Evolutionary conservation across 2,888 invertebrate species (phyloP).

Genomic region (Diadegma fenestrale): DNA sequence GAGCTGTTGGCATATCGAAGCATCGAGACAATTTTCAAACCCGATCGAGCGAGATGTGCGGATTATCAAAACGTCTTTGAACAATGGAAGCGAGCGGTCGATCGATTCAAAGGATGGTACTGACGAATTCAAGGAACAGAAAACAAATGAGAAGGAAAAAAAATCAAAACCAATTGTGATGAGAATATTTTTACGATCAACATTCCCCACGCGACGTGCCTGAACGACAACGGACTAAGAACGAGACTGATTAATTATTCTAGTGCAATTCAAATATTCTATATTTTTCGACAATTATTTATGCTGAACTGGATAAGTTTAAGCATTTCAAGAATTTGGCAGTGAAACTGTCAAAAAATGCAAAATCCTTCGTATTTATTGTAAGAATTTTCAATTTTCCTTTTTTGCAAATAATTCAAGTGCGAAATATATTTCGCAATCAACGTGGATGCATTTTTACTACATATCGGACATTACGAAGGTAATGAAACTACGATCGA

Average conservation of each 20-base stretch:
- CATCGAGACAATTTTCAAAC: slow-evolving; percentile 88
- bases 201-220: slow-evolving; percentile 39
- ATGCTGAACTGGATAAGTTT: background rate
- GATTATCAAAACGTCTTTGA: slow-evolving; percentile 80
- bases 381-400: background rate
- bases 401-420: background rate
- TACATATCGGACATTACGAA: slow-evolving; percentile 4
- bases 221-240: slow-evolving; percentile 19
- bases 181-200: background rate
- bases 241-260: slow-evolving; percentile 47
- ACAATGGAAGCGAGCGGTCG: slow-evolving; percentile 87
- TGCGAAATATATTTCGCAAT: background rate
- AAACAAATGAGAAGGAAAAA: background rate
- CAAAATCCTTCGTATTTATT: background rate
- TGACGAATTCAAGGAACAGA: slow-evolving; percentile 70
- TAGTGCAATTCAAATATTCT: background rate
- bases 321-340: background rate
- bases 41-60: slow-evolving; percentile 81
- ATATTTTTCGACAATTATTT: background rate
- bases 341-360: background rate
- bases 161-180: slow-evolving; percentile 15
- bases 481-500: background rate
- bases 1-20: slow-evolving; percentile 88
- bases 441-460: background rate
- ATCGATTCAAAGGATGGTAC: slow-evolving; percentile 88